These are phyloP conservation scores for Scrobipalpa atriplicella DNA, from an alignment of 2,888 invertebrate species.

Conservation along the genomic window DNA sequence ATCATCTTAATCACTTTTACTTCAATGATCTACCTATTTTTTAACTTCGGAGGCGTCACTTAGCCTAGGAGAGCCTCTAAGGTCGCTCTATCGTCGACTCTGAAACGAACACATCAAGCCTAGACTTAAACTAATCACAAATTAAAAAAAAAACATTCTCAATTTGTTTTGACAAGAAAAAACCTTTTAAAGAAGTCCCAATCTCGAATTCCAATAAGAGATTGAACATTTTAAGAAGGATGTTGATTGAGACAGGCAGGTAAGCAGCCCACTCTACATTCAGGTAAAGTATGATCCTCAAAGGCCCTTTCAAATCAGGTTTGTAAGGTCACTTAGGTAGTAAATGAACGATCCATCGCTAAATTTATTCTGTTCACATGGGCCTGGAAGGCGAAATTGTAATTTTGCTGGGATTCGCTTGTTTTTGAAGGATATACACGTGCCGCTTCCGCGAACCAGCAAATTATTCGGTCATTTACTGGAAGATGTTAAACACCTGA, in stretches of 20 bases:
- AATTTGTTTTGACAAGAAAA: background rate
- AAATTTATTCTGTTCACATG: conserved; percentile 35
- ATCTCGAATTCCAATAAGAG: background rate
- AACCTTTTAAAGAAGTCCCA: conserved; percentile 1
- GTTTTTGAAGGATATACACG: conserved; percentile 9
- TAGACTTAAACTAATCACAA: too few relatives aligned
- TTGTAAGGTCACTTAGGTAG: conserved; percentile 40
- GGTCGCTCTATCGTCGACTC: too few relatives aligned
- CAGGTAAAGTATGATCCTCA: conserved; percentile 37
- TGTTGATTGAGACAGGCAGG: conserved; percentile 10
- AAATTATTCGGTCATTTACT: background rate
- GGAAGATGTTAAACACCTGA: background rate
- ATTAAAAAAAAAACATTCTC: background rate
- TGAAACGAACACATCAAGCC: too few relatives aligned
- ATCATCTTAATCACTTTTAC: too few relatives aligned
- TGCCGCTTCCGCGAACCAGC: background rate
- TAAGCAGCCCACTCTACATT: conserved; percentile 20
- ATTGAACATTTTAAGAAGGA: conserved; percentile 13
- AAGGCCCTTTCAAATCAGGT: conserved; percentile 41
- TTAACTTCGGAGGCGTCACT: too few relatives aligned
- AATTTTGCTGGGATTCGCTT: conserved; percentile 24
- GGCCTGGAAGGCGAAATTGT: conserved; percentile 24
- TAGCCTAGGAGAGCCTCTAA: too few relatives aligned
- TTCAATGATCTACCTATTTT: too few relatives aligned
- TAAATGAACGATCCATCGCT: conserved; percentile 37